Base-by-base conservation (phyloP, 2,888 invertebrate genomes). In the Plutella xylostella region DNA sequence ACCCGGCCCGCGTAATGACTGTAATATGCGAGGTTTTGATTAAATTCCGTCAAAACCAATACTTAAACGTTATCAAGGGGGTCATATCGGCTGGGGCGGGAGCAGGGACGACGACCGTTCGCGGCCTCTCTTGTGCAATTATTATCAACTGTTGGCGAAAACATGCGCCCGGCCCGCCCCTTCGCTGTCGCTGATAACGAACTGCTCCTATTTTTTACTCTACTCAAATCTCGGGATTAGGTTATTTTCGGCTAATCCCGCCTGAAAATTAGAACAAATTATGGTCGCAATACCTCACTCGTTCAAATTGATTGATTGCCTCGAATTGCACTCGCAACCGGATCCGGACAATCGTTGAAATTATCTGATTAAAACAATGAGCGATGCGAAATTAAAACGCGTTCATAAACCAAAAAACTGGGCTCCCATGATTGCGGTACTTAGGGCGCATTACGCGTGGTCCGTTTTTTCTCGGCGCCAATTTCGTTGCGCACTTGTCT, bases 21-120 rank as follows among this genome's bases (percentile, higher is more conserved):
- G 70, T 79, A 65, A 80, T 80, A 70, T 59, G 56, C 57, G 47
- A 47, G 57, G 62, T 75, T 77, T 77, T 77, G 79, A 83, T 83
- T 79, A 80, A 82, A 78, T 67, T 72, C 62, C 55, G 52, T 62
- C 70, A 79, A 82, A 83, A 78, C 78, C 77, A 83, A 82, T 79
- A 80, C 73, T 82, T 82, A 82, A 64, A 63, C 55, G 66, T 72
- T 75, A 78, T 78, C 73, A 72, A 68, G 58, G 52, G 61, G 48
- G 55, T 50, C 56, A 68, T 71, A 66, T 68, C 59, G 60, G 54
- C 50, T 51, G 50, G 39, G 46, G 52, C 49, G 42, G 44, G 42
- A 51, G 51, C 51, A 51, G 11, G 25, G 52, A 51, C 51, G 51
- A 50, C 59, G 53, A 68, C 66, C 63, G 66, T 68, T 65, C 65